phyloP scores from a whole-genome alignment of 2,888 invertebrate genomes.

The Agonopterix alstromeriana region DNA sequence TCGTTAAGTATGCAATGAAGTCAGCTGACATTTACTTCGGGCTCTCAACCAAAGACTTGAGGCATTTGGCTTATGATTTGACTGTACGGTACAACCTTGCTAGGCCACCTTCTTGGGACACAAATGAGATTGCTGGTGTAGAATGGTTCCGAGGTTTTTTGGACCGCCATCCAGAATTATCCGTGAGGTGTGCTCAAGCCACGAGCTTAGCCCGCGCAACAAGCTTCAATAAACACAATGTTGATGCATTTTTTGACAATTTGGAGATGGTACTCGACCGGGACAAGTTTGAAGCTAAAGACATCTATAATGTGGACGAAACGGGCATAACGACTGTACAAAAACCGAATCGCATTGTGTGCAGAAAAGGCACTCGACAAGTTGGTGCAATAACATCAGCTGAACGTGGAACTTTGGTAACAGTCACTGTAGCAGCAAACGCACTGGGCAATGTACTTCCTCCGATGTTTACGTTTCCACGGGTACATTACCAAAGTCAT shows the following conservation, averaged over 20 bases:
- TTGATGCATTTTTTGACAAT: slow-evolving; percentile 11
- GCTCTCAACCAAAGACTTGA: too few relatives aligned
- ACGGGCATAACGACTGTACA: too few relatives aligned
- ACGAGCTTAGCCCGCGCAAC: slow-evolving; percentile 12
- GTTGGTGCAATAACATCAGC: slow-evolving; percentile 34
- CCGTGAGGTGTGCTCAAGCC: slow-evolving; percentile 10
- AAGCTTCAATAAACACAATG: slow-evolving; percentile 12
- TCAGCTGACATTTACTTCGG: too few relatives aligned
- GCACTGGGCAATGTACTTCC: slow-evolving; percentile 27
- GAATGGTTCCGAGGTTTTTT: background rate
- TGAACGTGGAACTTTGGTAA: slow-evolving; percentile 32
- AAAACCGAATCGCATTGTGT: slow-evolving; percentile 17
- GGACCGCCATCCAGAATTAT: slow-evolving; percentile 9
- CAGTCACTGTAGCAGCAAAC: slow-evolving; percentile 28
- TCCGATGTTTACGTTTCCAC: slow-evolving; percentile 25
- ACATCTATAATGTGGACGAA: slow-evolving; percentile 16
- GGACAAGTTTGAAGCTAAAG: slow-evolving; percentile 9
- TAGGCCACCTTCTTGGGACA: too few relatives aligned
- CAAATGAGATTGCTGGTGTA: too few relatives aligned
- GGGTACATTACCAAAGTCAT: slow-evolving; percentile 17
- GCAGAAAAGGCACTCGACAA: slow-evolving; percentile 17
- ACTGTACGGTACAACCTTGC: too few relatives aligned
- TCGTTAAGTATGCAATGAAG: too few relatives aligned
- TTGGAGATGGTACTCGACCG: slow-evolving; percentile 11
- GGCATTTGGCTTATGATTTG: too few relatives aligned